Percentiles rank a stretch among this genome's conserved stretches.
These are phyloP conservation scores for Drusus annulatus DNA, from an alignment of 1,140 invertebrate species.

Conservation along the genomic window DNA sequence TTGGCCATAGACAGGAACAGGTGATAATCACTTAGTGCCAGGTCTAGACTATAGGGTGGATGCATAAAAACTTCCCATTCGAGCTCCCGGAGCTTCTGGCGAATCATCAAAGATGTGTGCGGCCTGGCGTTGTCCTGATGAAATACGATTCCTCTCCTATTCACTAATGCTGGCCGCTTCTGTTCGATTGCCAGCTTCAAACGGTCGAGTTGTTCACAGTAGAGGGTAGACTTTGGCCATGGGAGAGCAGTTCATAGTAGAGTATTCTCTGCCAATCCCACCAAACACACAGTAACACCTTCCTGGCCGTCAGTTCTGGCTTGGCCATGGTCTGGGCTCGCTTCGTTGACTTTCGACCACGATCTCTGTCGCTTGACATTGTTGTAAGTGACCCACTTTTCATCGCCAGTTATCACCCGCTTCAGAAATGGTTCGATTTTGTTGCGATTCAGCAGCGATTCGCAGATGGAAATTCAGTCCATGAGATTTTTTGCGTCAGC, in stretches of 20 bases:
- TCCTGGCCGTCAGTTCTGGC: too few species aligned
- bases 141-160: conserved; percentile 23
- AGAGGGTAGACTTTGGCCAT: too few species aligned
- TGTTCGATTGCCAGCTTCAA: conserved; percentile 21
- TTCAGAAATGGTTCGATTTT: conserved; percentile 16
- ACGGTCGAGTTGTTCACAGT: conserved; percentile 20
- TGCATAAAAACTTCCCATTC: background rate
- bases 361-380: conserved; percentile 25
- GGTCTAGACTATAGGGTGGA: conserved; percentile 1
- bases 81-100: conserved; percentile 26
- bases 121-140: conserved; percentile 26
- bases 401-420: conserved; percentile 12
- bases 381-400: conserved; percentile 14
- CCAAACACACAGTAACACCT: too few species aligned
- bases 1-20: conserved; percentile 4
- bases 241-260: too few species aligned
- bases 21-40: conserved; percentile 12
- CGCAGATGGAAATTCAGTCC: conserved; percentile 13
- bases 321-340: too few species aligned
- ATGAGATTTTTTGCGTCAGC: conserved; percentile 20
- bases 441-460: conserved; percentile 21
- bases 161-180: conserved; percentile 14
- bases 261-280: too few species aligned
- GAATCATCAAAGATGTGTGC: conserved; percentile 18
- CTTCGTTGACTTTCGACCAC: conserved; percentile 22